phyloP scores from a whole-genome alignment of 2,888 invertebrate species.

The Andrena bucephala region DNA sequence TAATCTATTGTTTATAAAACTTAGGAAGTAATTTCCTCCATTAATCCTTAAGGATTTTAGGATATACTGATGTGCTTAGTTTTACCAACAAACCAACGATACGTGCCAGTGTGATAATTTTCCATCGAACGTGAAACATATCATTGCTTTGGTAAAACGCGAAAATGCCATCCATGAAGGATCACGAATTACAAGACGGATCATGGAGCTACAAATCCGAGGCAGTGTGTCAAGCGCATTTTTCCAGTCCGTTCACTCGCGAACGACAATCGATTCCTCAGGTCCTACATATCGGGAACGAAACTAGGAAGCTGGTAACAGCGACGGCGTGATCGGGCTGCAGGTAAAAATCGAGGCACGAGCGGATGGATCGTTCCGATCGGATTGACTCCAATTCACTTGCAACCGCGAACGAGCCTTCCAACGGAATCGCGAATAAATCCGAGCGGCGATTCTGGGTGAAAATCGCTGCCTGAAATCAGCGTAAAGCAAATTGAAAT shows the following conservation, averaged over 20 bases:
- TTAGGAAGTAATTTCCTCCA: no score
- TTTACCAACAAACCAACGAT: no score
- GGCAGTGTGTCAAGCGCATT: conserved; percentile 61
- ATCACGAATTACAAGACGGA: not conserved
- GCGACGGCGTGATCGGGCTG: not conserved
- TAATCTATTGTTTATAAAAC: no score
- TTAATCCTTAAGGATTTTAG: no score
- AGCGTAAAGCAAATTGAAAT: conserved; percentile 41
- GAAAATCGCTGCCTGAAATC: conserved; percentile 21
- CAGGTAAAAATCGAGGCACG: conserved; percentile 9
- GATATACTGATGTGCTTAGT: no score
- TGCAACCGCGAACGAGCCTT: not conserved
- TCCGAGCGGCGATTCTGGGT: conserved; percentile 8
- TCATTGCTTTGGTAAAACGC: not conserved
- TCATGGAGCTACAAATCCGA: conserved; percentile 39
- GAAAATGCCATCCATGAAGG: not conserved
- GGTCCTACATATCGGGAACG: conserved; percentile 36
- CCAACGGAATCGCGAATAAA: not conserved
- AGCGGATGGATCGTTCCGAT: conserved; percentile 7
- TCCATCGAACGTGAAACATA: not conserved
- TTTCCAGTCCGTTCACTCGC: conserved; percentile 53
- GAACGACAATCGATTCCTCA: conserved; percentile 32
- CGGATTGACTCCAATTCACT: conserved; percentile 5
- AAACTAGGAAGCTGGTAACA: conserved; percentile 27
- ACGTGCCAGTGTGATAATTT: no score